phyloP scores from a whole-genome alignment of 2,888 invertebrate genomes.

The Drosophila parthenogenetica region DNA sequence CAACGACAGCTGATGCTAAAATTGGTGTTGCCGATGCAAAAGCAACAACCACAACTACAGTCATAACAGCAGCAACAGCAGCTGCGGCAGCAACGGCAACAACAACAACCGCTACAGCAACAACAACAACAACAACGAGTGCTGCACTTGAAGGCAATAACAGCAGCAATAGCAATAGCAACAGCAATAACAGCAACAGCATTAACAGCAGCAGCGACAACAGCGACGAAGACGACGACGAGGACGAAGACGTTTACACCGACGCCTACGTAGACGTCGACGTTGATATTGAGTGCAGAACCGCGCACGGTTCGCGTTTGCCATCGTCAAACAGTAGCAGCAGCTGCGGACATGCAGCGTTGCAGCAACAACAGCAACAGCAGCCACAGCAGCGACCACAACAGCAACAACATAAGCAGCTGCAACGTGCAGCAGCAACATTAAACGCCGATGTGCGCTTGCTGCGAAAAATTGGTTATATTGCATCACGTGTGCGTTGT shows the following conservation, averaged over 20 bases:
- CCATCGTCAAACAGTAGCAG: conserved; percentile 36
- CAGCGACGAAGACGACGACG: conserved; percentile 23
- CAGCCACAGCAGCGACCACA: conserved; percentile 25
- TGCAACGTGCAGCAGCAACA: conserved; percentile 20
- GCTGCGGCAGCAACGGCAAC: conserved; percentile 20
- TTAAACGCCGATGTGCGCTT: conserved; percentile 83
- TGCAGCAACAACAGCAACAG: conserved; percentile 31
- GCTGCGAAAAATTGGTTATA: conserved; percentile 84
- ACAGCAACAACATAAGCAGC: conserved; percentile 13
- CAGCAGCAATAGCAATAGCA: background rate
- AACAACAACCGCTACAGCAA: conserved; percentile 6
- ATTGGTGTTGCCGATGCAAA: conserved; percentile 36
- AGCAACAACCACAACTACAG: conserved; percentile 36
- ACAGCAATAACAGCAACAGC: conserved; percentile 19
- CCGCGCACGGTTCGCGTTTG: conserved; percentile 41
- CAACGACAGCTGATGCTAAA: conserved; percentile 55
- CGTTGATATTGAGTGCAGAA: conserved; percentile 42
- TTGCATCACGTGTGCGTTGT: conserved; percentile 83
- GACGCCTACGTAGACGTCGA: conserved; percentile 37
- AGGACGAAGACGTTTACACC: conserved; percentile 33
- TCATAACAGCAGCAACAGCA: conserved; percentile 27
- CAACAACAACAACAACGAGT: conserved; percentile 17
- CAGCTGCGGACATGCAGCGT: conserved; percentile 48
- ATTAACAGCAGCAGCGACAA: background rate
- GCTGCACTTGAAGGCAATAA: conserved; percentile 13